A percentile compares a stretch with the other conserved stretches of the same genome.
Evolutionary conservation across 1,140 invertebrate species (phyloP).

Genomic region (Eufriesea mexicana): DNA sequence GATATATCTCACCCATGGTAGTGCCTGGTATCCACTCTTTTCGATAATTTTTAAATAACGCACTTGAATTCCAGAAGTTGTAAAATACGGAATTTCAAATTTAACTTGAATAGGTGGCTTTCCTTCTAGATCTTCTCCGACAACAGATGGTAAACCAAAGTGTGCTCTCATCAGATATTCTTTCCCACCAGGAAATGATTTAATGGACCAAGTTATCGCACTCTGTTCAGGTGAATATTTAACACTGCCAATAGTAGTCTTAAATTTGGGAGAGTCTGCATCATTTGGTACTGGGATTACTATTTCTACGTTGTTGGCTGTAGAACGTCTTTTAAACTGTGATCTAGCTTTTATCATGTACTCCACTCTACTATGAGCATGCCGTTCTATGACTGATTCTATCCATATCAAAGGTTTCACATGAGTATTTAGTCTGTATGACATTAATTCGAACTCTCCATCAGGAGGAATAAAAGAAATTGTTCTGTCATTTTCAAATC

Average conservation of each 20-base stretch:
- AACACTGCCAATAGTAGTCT: conserved; percentile 98
- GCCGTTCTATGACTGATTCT: conserved; percentile 99
- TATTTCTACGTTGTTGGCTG: conserved; percentile 99
- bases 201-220: conserved; percentile 99
- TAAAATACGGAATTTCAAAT: conserved; percentile 99
- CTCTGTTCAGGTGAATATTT: conserved; percentile 99
- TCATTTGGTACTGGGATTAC: conserved; percentile 99
- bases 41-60: conserved; percentile 99
- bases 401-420: conserved; percentile 99
- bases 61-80: conserved; percentile 99
- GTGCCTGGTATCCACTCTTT: conserved; percentile 99
- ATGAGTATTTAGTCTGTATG: conserved; percentile 98
- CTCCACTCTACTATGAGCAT: conserved; percentile 98
- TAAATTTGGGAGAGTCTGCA: conserved; percentile 99
- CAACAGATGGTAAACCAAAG: conserved; percentile 98
- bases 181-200: conserved; percentile 99
- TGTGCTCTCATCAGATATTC: conserved; percentile 99
- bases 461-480: conserved; percentile 99
- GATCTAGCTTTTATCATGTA: conserved; percentile 99
- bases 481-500: conserved; percentile 99
- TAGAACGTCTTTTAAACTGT: conserved; percentile 98
- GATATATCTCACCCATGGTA: conserved; percentile 99
- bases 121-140: conserved; percentile 97
- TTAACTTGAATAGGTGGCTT: conserved; percentile 99
- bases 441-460: conserved; percentile 99